Evolutionary conservation across 2,113 vertebrate species (phyloP).

Genomic region (Glaucomys volans): DNA sequence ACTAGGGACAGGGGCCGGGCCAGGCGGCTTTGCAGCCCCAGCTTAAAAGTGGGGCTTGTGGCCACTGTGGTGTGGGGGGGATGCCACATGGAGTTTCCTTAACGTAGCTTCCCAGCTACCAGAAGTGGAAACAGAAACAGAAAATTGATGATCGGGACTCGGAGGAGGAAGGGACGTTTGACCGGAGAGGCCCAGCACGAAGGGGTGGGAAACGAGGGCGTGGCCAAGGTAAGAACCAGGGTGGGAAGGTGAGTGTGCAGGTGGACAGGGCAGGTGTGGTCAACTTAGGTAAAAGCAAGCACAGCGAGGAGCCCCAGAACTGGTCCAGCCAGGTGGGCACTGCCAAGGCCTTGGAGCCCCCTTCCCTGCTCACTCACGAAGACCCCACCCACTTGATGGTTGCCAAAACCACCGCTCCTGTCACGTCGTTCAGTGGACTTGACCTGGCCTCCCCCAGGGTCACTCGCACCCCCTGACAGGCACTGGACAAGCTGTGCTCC

Average conservation of each 20-base stretch:
- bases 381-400: too few relatives aligned
- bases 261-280: neutral
- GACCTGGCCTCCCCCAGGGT: neutral
- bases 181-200: neutral
- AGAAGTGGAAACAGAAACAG: conserved; percentile 98
- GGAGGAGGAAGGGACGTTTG: conserved; percentile 77
- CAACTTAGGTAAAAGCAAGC: too few relatives aligned
- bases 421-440: neutral
- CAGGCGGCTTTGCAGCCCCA: conserved; percentile 59
- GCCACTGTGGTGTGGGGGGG: too few relatives aligned
- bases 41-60: neutral
- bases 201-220: conserved; percentile 74
- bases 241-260: neutral
- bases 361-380: accelerated
- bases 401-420: neutral
- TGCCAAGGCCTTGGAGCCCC: too few relatives aligned
- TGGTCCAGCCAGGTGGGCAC: too few relatives aligned
- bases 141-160: conserved; percentile 92
- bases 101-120: conserved; percentile 89
- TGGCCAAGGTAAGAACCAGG: conserved; percentile 74
- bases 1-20: conserved; percentile 72
- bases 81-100: conserved; percentile 76
- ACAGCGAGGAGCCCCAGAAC: neutral
- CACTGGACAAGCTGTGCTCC: neutral
- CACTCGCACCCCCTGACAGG: neutral